These are phyloP conservation scores for Cichlasoma orientale DNA, from an alignment of 2,797 vertebrate genomes.

Conservation along the genomic window DNA sequence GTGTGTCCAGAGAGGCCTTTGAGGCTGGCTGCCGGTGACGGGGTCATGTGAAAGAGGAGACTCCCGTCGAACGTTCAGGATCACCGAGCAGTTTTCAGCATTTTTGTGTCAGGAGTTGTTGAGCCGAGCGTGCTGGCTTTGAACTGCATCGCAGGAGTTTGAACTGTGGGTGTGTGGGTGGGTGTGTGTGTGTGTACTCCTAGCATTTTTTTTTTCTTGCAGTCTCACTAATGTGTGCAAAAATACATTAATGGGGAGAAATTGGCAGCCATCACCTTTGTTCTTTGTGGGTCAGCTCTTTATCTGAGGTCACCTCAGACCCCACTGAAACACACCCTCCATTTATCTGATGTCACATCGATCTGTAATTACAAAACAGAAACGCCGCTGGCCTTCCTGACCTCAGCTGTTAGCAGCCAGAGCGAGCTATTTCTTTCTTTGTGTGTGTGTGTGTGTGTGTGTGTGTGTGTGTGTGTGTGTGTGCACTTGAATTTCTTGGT, in stretches of 20 bases:
- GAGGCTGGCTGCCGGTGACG: slow-evolving; percentile 34
- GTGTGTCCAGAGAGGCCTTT: slow-evolving; percentile 22
- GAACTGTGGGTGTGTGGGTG: background rate
- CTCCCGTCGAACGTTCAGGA: slow-evolving; percentile 42
- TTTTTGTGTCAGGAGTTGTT: slow-evolving; percentile 18
- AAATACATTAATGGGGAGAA: slow-evolving; percentile 1
- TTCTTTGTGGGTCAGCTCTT: slow-evolving; percentile 17
- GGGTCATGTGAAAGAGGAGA: slow-evolving; percentile 54
- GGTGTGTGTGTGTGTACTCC: no score
- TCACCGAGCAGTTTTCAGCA: slow-evolving; percentile 33
- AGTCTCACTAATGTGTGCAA: background rate
- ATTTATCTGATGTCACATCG: background rate
- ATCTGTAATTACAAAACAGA: slow-evolving; percentile 7
- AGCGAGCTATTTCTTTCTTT: background rate
- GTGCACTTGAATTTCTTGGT: background rate
- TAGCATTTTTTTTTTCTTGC: no score
- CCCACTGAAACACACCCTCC: background rate
- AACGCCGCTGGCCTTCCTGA: background rate
- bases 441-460: background rate
- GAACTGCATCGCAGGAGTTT: background rate
- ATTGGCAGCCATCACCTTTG: slow-evolving; percentile 14
- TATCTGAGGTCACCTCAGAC: slow-evolving; percentile 22
- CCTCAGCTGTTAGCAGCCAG: background rate
- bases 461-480: background rate
- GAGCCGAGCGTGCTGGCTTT: slow-evolving; percentile 21